Evolutionary conservation across 1,140 invertebrate genomes (phyloP), one percentile per base, ranked within the genome.

Genomic region (Centruroides sculpturatus): DNA sequence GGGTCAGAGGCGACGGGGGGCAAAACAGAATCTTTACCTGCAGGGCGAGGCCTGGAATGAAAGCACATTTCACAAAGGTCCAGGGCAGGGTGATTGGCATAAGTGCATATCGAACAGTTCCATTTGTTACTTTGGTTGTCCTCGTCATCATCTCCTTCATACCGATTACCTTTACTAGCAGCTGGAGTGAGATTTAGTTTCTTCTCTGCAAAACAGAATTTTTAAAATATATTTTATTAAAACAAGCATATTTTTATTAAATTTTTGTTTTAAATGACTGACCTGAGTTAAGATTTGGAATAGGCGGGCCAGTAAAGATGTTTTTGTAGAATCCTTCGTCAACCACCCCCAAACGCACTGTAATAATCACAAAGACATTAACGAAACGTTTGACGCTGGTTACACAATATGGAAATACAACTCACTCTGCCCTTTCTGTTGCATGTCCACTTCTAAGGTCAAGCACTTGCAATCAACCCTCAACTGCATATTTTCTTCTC

Each of bases 41-140:
- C 6, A 23, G 23, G 23, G 23, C 2, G 23, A 2, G 23, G 23
- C 46, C 57, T 51, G 34, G 80, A 81, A 78, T 82, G 87, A 67
- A 90, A 85, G 76, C 90, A 94, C 72, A 86, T 81, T 76, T 93
- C 90, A 73, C 90, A 93, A 70, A 85, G 85, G 74, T 85, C 83
- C 67, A 93, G 77, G 64, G 87, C 79, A 36, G 86, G 87, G 76
- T 93, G 86, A 78, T 95, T 94, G 59, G 82, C 82, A 79, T 93
- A 93, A 71, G 91, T 94, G 79, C 91, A 95, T 77, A 87, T 81
- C 69, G 81, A 81, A 74, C 91, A 94, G 69, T 82, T 82, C 89
- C 89, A 90, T 66, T 80, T 81, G 50, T 72, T 2, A 23, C 2
- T 23, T 23, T 72, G 7, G 67, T 70, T 59, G 75, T 73, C 9